Base-by-base conservation (phyloP, 2,113 vertebrate species). In the Spermophilus dauricus region DNA sequence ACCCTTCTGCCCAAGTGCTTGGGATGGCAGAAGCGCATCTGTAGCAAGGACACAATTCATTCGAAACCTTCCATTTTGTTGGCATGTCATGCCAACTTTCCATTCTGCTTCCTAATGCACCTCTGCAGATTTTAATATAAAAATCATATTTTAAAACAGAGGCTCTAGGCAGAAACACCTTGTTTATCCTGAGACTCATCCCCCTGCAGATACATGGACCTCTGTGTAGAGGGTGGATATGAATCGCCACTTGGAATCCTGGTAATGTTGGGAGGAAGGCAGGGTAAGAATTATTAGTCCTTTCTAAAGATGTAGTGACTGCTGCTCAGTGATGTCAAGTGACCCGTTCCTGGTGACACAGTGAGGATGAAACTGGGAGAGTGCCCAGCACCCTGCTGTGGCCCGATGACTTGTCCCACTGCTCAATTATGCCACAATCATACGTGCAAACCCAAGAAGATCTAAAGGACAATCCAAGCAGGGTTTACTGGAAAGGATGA, bases 251-350 rank as follows among this genome's bases (percentile, higher is more conserved):
- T 0, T 34, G 1, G 32, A 34, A 9, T 51, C 26, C 11, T 34
- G 22, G 87, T 2, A 56, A 20, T 22, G 2, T 4, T 1, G 26
- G 28, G 48, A 39, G 69, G 48, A 84, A 75, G 51, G 81, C 2
- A 34, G 72, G 63, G 2, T 9, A 26, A 39, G 78, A 51, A n/a
- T 28, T 18, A 32, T 12, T 22, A 37, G 53, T 10, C 28, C 34
- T 39, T 91, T 70, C 22, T 75, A 51, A 39, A 48, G 63, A 77
- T 1, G 70, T 82, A 70, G 61, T 42, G 48, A 51, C 65, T 39
- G 30, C 82, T 0, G 5, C 28, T 70, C 45, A 32, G 39, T 0
- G 1, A 51, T 1, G 30, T 16, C 2, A 1, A 22, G 37, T n/a
- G 84, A 72, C 78, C 32, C 76, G 77, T 32, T 34, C 10, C 11